A percentile compares a stretch with the other conserved stretches of the same genome.
Conservation (phyloP, 2,888 invertebrate genomes). For the Acanthosepion pharaonis region DNA sequence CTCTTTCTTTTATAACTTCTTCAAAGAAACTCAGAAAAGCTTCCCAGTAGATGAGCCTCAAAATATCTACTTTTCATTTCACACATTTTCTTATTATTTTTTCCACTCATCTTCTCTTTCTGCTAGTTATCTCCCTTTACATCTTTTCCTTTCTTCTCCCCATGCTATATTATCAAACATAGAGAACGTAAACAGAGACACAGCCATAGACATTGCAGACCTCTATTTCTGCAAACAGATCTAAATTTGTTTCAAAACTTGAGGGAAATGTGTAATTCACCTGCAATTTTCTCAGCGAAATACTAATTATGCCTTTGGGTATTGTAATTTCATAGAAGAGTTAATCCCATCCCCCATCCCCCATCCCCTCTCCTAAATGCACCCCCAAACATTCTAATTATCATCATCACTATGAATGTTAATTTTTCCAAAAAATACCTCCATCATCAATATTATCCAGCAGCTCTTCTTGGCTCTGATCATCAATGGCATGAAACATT, state of each 20-base stretch:
- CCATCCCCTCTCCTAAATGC: no score
- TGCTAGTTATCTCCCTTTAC: neutral
- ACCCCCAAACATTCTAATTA: neutral
- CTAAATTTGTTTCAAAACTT: constrained; percentile 9
- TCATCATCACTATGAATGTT: neutral
- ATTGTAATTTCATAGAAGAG: neutral
- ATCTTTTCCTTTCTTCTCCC: neutral
- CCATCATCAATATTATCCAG: neutral
- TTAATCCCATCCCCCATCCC: neutral
- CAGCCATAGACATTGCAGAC: neutral
- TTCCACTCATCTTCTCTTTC: no score
- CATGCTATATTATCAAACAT: neutral
- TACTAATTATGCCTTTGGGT: constrained; percentile 22
- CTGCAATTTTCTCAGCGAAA: constrained; percentile 6
- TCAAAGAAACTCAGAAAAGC: neutral
- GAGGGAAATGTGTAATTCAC: neutral
- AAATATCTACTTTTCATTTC: neutral
- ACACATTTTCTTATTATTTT: neutral
- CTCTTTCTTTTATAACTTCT: neutral
- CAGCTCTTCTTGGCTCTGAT: neutral
- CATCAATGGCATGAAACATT: neutral
- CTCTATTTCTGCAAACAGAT: neutral
- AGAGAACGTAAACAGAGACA: neutral
- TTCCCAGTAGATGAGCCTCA: neutral
- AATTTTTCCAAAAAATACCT: neutral